Percentiles rank a stretch among this genome's conserved stretches.
Evolutionary conservation across 1,140 invertebrate genomes (phyloP).

Genomic region (Philotrypesis tridentata): DNA sequence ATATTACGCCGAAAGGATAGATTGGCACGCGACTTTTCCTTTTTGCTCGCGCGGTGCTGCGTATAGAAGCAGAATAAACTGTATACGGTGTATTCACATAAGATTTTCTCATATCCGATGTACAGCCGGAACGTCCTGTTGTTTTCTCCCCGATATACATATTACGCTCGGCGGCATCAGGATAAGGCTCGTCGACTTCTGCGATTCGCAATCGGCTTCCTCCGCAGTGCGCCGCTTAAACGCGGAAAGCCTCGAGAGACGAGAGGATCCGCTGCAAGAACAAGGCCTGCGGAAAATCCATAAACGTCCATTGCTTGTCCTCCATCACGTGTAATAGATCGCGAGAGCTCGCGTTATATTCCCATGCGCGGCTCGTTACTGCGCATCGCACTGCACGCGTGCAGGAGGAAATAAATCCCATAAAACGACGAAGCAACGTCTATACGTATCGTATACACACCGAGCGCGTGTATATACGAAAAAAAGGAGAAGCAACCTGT

Average conservation of each 20-base stretch:
- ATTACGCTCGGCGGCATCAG: no score
- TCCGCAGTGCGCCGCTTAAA: no score
- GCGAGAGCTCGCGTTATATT: not conserved
- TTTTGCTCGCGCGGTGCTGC: no score
- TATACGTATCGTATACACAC: no score
- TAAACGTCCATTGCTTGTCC: not conserved
- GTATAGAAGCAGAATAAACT: not conserved
- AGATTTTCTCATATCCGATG: not conserved
- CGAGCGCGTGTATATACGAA: not conserved
- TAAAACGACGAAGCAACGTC: not conserved
- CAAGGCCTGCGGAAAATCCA: not conserved
- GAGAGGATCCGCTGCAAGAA: not conserved
- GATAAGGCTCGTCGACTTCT: not conserved
- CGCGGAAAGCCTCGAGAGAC: not conserved
- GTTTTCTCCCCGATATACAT: not conserved
- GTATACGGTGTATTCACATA: no score
- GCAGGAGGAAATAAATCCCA: conserved; percentile 22
- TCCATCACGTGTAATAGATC: not conserved
- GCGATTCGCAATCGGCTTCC: not conserved
- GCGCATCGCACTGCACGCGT: no score
- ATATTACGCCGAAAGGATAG: not conserved
- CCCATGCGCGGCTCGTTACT: not conserved
- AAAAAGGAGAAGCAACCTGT: not conserved
- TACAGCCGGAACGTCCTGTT: not conserved
- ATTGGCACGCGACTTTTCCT: not conserved